phyloP scores from a whole-genome alignment of 2,888 invertebrate genomes.

The Margaritifera margaritifera region DNA sequence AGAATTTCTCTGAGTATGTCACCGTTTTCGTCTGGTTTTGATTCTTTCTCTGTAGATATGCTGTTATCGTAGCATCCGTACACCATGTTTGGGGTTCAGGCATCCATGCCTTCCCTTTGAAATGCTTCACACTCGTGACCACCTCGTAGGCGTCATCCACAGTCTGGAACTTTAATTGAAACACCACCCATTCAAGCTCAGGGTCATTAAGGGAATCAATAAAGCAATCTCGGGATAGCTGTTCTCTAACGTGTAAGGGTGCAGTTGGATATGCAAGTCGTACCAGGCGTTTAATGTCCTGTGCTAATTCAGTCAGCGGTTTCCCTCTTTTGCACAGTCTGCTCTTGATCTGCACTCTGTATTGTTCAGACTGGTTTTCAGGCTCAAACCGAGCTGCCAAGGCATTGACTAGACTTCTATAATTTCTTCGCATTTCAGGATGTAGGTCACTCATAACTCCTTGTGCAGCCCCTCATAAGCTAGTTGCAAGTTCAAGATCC shows the following conservation, averaged over 20 bases:
- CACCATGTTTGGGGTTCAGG: too few species aligned
- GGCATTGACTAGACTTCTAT: not conserved
- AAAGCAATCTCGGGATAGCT: too few species aligned
- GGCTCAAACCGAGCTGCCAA: conserved; percentile 9
- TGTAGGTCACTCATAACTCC: conserved; percentile 3
- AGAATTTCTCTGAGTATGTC: not conserved
- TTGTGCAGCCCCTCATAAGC: conserved; percentile 3
- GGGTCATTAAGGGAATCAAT: too few species aligned
- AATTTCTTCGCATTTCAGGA: conserved; percentile 1
- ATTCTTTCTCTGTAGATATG: not conserved
- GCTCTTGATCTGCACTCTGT: too few species aligned
- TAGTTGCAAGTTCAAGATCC: conserved; percentile 5
- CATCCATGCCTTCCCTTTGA: conserved; percentile 7
- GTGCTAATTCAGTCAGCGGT: too few species aligned
- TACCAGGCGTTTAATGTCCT: too few species aligned
- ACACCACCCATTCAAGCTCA: not conserved
- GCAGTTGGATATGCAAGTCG: too few species aligned
- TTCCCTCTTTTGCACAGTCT: too few species aligned
- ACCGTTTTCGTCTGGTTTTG: conserved; percentile 3
- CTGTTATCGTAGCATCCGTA: too few species aligned
- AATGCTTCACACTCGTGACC: conserved; percentile 1
- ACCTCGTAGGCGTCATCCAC: not conserved
- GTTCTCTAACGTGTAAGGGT: too few species aligned
- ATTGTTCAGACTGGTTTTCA: too few species aligned
- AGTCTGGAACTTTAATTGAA: too few species aligned